A percentile compares a stretch with the other conserved stretches of the same genome.
Evolutionary conservation across 1,140 invertebrate genomes (phyloP).

Genomic region (Trichomalopsis sarcophagae): DNA sequence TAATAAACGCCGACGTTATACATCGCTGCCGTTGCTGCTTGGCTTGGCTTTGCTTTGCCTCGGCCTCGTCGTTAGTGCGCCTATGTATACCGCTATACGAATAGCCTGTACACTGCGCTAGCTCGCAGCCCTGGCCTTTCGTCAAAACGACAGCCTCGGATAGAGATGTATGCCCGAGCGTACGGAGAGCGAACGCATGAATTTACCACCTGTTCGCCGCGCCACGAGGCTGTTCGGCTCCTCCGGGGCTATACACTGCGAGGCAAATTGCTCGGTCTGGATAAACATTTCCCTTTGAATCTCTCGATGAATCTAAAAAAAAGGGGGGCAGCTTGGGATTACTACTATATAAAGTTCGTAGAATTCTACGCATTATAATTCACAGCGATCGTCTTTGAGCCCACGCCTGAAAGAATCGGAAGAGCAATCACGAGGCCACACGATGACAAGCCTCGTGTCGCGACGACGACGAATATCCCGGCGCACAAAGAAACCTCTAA

Average conservation of each 20-base stretch:
- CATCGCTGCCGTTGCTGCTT: constrained; percentile 1
- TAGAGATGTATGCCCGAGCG: background rate
- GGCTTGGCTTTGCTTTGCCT: background rate
- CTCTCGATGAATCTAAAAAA: background rate
- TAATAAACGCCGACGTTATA: constrained; percentile 38
- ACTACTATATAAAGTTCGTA: too few relatives aligned
- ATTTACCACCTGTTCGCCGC: constrained; percentile 7
- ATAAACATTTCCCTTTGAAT: background rate
- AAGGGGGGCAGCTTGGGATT: too few relatives aligned
- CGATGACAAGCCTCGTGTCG: background rate
- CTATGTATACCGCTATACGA: too few relatives aligned
- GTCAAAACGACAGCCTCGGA: background rate
- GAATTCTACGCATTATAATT: too few relatives aligned
- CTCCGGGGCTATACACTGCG: too few relatives aligned
- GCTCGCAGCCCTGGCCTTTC: background rate
- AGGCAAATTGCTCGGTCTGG: too few relatives aligned
- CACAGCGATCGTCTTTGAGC: background rate
- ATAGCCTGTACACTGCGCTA: too few relatives aligned
- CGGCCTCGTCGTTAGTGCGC: background rate
- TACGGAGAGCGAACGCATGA: background rate
- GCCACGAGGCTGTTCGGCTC: background rate
- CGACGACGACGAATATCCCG: constrained; percentile 3
- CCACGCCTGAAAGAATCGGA: background rate
- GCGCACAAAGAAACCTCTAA: constrained; percentile 18
- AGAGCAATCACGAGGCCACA: constrained; percentile 12